Conservation (phyloP, 2,113 vertebrate species). For the Microcebus griseorufus region DNA sequence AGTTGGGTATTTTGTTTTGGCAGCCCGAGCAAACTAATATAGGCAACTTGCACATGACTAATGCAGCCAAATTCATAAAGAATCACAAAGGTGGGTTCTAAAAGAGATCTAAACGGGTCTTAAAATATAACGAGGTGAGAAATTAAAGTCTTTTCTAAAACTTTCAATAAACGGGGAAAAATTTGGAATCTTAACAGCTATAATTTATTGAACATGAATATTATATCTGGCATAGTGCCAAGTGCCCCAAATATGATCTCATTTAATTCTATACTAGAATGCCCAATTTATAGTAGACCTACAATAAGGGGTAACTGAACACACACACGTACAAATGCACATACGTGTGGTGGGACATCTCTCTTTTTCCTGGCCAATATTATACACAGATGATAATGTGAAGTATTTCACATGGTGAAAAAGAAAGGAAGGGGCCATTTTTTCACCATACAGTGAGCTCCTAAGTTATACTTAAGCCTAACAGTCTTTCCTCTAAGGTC, state of each 20-base stretch:
- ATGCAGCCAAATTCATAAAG: not conserved
- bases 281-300: not conserved
- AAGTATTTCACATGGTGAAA: not conserved
- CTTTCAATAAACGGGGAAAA: not conserved
- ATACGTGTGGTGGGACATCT: not conserved
- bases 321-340: not conserved
- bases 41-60: not conserved
- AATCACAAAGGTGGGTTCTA: not conserved
- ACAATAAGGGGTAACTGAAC: not conserved
- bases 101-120: not conserved
- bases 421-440: not conserved
- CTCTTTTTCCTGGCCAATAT: not conserved
- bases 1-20: not conserved
- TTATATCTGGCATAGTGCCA: not conserved
- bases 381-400: not conserved
- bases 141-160: not conserved
- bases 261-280: not conserved
- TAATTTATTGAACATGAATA: conserved; percentile 7
- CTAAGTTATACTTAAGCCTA: not conserved
- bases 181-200: not conserved
- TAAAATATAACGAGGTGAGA: not conserved
- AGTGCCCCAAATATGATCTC: not conserved
- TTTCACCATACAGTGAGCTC: not conserved
- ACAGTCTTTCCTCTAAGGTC: not conserved
- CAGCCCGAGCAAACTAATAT: not conserved